Conservation (phyloP, 2,888 invertebrate species). For the Hypomecis punctinalis region DNA sequence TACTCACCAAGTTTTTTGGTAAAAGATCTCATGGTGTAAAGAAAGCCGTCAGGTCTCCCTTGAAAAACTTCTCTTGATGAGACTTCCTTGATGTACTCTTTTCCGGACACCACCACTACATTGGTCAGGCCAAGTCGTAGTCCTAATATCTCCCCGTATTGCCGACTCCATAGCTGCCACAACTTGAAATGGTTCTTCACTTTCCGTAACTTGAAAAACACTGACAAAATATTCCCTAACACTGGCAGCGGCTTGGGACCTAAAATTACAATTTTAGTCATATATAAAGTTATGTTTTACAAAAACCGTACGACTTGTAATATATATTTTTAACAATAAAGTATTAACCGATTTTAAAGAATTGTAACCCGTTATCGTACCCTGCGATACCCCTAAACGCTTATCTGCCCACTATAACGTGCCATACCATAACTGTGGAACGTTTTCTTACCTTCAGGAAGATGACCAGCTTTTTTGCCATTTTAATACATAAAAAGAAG, state of each 20-base stretch:
- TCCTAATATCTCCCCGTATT: constrained; percentile 88
- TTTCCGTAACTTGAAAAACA: constrained; percentile 60
- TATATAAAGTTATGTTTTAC: too few relatives aligned
- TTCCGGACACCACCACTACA: constrained; percentile 87
- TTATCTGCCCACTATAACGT: too few relatives aligned
- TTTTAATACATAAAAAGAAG: too few relatives aligned
- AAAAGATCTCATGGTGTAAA: constrained; percentile 88
- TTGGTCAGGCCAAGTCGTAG: constrained; percentile 86
- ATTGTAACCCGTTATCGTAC: too few relatives aligned
- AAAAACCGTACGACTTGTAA: too few relatives aligned
- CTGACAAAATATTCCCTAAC: constrained; percentile 69
- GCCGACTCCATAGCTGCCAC: constrained; percentile 83
- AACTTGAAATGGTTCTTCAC: constrained; percentile 82
- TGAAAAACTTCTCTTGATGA: constrained; percentile 87
- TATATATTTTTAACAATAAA: too few relatives aligned
- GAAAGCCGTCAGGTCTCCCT: constrained; percentile 89
- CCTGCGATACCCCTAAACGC: too few relatives aligned
- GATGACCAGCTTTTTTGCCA: too few relatives aligned
- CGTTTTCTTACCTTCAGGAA: too few relatives aligned
- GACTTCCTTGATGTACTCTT: constrained; percentile 86
- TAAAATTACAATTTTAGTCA: constrained; percentile 49
- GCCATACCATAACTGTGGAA: too few relatives aligned
- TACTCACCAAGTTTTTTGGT: constrained; percentile 88
- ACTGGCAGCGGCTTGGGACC: constrained; percentile 69
- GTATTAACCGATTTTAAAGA: too few relatives aligned